phyloP scores from a whole-genome alignment of 2,797 vertebrate genomes.

The Hipposideros larvatus region DNA sequence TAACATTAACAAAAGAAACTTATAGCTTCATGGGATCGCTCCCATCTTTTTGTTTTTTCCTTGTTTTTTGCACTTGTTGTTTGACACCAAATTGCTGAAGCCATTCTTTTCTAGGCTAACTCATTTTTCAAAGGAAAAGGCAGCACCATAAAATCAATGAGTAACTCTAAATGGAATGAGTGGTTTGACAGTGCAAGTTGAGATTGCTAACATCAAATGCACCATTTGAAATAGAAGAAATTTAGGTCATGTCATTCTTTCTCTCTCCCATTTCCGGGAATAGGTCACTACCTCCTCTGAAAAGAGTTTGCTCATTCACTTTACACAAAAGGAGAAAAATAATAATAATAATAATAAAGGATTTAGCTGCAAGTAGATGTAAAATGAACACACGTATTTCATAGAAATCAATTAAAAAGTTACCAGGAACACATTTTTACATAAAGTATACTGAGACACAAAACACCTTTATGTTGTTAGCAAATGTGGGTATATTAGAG shows the following conservation, averaged over 20 bases:
- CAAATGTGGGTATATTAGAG: not conserved
- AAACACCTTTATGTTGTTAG: not conserved
- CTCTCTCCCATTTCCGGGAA: not conserved
- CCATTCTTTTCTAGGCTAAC: conserved; percentile 36
- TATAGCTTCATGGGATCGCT: not conserved
- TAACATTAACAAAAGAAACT: not conserved
- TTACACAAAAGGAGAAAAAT: not conserved
- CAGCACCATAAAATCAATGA: conserved; percentile 20
- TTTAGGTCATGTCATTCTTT: conserved; percentile 1
- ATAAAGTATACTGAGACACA: not conserved
- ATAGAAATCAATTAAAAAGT: not conserved
- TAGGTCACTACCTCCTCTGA: not conserved
- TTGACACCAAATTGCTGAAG: not conserved
- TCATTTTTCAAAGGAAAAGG: conserved; percentile 57
- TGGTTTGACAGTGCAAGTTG: not conserved
- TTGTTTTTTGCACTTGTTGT: not conserved
- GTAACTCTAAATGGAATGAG: conserved; percentile 31
- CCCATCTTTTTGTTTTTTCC: not conserved
- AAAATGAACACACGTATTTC: not conserved
- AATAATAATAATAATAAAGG: not conserved
- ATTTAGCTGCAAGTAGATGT: not conserved
- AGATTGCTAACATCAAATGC: conserved; percentile 44
- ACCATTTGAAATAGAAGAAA: conserved; percentile 52
- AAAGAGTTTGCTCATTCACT: not conserved
- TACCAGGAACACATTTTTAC: not conserved